Evolutionary conservation across 2,113 vertebrate genomes (phyloP).

Genomic region (Montifringilla adamsi): DNA sequence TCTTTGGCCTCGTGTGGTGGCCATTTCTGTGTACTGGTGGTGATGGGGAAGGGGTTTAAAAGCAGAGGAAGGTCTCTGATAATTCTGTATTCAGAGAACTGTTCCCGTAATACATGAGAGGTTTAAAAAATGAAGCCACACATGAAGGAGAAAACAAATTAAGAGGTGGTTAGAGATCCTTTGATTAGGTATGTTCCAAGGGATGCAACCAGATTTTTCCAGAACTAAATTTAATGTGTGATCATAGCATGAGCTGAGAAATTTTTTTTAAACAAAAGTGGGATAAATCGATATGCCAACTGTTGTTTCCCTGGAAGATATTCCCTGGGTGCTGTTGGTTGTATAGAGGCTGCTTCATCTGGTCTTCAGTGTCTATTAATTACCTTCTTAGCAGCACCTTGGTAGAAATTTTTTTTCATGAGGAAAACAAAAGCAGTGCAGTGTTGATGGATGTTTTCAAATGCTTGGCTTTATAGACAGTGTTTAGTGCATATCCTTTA

Average conservation of each 20-base stretch:
- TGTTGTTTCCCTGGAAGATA: neutral
- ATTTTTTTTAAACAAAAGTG: neutral
- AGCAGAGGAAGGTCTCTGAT: neutral
- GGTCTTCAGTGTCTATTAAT: neutral
- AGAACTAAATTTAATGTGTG: neutral
- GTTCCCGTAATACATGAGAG: neutral
- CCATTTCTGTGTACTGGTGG: neutral
- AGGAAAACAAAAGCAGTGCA: neutral
- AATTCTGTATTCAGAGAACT: neutral
- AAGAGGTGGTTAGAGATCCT: neutral
- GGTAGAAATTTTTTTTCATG: neutral
- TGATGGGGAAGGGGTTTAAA: neutral
- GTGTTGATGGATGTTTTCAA: neutral
- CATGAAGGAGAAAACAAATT: neutral
- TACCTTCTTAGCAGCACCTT: neutral
- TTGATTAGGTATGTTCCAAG: neutral
- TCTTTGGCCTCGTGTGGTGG: neutral
- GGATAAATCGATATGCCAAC: neutral
- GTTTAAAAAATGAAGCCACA: neutral
- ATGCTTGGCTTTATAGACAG: neutral
- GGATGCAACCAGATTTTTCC: neutral
- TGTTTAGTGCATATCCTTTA: neutral
- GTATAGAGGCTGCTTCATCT: neutral
- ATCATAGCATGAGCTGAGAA: neutral
- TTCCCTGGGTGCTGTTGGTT: neutral